Percentiles rank a stretch among this genome's conserved stretches.
phyloP scores from a whole-genome alignment of 2,888 invertebrate species.

The Lagria hirta region DNA sequence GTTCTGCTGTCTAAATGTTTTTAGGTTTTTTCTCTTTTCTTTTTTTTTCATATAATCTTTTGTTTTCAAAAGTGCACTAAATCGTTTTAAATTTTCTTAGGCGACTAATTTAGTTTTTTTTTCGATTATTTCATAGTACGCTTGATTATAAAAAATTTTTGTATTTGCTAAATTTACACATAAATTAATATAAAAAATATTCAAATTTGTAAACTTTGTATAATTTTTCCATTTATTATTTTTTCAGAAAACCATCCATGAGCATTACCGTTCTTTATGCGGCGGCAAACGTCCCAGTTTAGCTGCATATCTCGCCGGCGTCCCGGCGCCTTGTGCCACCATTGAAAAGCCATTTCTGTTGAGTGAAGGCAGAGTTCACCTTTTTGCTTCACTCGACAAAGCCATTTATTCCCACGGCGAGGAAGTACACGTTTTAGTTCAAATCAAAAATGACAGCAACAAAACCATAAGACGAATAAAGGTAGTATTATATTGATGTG shows the following conservation, averaged over 20 bases:
- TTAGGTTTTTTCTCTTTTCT: neutral
- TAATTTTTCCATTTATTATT: neutral
- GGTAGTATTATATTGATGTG: slow-evolving; percentile 57
- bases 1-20: neutral
- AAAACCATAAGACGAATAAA: slow-evolving; percentile 82
- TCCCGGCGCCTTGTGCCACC: slow-evolving; percentile 67
- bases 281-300: slow-evolving; percentile 48
- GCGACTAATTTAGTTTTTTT: no score
- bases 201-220: no score
- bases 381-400: slow-evolving; percentile 80
- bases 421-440: slow-evolving; percentile 71
- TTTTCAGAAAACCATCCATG: slow-evolving; percentile 19
- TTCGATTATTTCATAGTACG: no score
- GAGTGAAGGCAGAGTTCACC: slow-evolving; percentile 77
- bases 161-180: no score
- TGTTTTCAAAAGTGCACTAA: no score
- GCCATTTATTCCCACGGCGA: slow-evolving; percentile 84
- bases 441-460: slow-evolving; percentile 77
- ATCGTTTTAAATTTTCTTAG: no score
- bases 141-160: no score
- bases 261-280: slow-evolving; percentile 42
- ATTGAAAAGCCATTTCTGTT: slow-evolving; percentile 83
- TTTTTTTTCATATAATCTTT: no score
- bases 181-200: no score
- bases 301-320: slow-evolving; percentile 49